Percentiles rank a stretch among this genome's conserved stretches.
Conservation (phyloP, 1,140 invertebrate genomes). For the Adoxophyes honmai region DNA sequence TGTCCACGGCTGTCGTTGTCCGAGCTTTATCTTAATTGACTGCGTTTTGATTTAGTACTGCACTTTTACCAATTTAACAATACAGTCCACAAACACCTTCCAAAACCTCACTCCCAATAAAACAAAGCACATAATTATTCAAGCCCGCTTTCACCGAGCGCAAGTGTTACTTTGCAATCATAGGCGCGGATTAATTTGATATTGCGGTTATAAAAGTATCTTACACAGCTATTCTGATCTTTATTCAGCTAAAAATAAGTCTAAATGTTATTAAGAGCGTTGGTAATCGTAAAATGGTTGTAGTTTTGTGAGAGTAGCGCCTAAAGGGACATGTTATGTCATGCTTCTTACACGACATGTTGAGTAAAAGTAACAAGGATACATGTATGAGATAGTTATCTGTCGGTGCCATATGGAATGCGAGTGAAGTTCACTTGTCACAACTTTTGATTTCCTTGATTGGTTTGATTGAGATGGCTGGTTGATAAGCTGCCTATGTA, state of each 20-base stretch:
- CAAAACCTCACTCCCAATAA: neutral
- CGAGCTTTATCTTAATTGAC: constrained; percentile 74
- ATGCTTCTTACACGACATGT: constrained; percentile 54
- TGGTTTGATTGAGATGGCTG: neutral
- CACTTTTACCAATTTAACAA: constrained; percentile 29
- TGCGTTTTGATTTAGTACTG: constrained; percentile 69
- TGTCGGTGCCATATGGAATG: constrained; percentile 30
- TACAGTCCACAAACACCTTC: neutral
- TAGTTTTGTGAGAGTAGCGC: constrained; percentile 46
- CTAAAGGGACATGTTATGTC: constrained; percentile 60
- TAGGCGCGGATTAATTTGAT: neutral
- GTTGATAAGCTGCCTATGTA: neutral
- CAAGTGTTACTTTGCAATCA: constrained; percentile 22
- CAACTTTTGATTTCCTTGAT: constrained; percentile 8
- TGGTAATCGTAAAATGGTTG: constrained; percentile 30
- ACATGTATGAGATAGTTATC: constrained; percentile 68
- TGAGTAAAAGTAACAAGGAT: constrained; percentile 65
- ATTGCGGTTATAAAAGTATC: neutral
- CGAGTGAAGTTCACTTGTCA: constrained; percentile 39
- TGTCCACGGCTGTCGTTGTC: constrained; percentile 62
- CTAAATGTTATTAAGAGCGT: neutral
- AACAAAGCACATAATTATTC: neutral
- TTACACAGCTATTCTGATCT: neutral
- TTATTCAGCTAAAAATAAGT: neutral
- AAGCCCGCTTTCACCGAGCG: constrained; percentile 17